These are phyloP conservation scores for Athrips mouffetella DNA, from an alignment of 2,888 invertebrate species.

Conservation along the genomic window DNA sequence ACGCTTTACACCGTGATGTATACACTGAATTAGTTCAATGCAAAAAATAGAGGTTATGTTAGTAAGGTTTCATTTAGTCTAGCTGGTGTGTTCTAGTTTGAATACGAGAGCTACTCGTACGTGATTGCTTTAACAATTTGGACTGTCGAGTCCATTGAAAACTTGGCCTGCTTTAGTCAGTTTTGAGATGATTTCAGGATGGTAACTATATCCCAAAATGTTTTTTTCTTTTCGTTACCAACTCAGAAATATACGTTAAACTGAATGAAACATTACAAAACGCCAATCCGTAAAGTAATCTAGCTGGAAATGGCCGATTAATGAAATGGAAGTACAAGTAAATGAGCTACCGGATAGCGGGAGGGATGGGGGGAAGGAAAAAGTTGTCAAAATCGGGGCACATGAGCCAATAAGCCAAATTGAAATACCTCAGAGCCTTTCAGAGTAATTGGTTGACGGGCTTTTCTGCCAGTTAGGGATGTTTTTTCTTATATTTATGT, in stretches of 20 bases:
- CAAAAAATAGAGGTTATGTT: background rate
- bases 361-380: slow-evolving; percentile 36
- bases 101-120: too few species aligned
- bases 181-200: too few species aligned
- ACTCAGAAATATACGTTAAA: too few species aligned
- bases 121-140: too few species aligned
- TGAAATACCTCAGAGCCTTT: slow-evolving; percentile 70
- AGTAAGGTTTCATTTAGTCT: background rate
- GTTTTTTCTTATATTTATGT: slow-evolving; percentile 23
- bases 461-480: slow-evolving; percentile 53
- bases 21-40: slow-evolving; percentile 29
- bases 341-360: slow-evolving; percentile 43
- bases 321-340: slow-evolving; percentile 53
- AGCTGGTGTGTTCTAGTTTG: too few species aligned
- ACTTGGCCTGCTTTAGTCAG: too few species aligned
- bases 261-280: background rate
- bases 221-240: too few species aligned
- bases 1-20: slow-evolving; percentile 39
- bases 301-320: slow-evolving; percentile 49
- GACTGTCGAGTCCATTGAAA: too few species aligned
- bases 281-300: slow-evolving; percentile 33
- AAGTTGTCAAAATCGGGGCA: slow-evolving; percentile 69
- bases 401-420: slow-evolving; percentile 74
- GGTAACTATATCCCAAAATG: too few species aligned
- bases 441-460: slow-evolving; percentile 71